Evolutionary conservation across 1,140 invertebrate genomes (phyloP).

Genomic region (Drosophila elegans): DNA sequence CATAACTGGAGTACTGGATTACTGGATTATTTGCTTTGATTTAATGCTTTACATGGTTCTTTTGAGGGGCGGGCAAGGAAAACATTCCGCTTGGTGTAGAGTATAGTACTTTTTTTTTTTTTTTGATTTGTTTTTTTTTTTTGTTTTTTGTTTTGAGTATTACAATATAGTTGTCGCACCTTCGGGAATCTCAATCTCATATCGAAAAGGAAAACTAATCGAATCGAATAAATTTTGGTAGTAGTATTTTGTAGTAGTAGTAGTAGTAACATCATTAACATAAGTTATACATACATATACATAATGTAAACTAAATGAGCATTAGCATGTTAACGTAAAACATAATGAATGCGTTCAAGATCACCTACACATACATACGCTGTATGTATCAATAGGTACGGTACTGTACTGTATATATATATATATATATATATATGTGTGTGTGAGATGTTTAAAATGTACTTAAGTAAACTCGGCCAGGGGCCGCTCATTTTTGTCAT

Average conservation of each 20-base stretch:
- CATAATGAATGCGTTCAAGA: conserved; percentile 61
- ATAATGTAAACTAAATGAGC: conserved; percentile 58
- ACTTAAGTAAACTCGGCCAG: conserved; percentile 59
- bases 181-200: conserved; percentile 57
- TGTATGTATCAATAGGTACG: conserved; percentile 45
- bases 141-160: conserved; percentile 36
- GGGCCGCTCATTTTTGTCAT: conserved; percentile 61
- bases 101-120: conserved; percentile 45
- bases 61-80: conserved; percentile 47
- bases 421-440: conserved; percentile 24
- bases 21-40: conserved; percentile 71
- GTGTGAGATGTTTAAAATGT: conserved; percentile 48
- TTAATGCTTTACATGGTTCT: conserved; percentile 65
- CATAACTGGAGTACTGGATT: conserved; percentile 53
- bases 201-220: conserved; percentile 55
- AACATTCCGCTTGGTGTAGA: conserved; percentile 57
- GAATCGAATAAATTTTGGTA: conserved; percentile 53
- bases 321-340: conserved; percentile 62
- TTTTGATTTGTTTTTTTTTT: conserved; percentile 8
- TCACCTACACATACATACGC: conserved; percentile 55
- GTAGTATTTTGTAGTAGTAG: conserved; percentile 38
- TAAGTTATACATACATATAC: conserved; percentile 57
- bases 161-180: conserved; percentile 49
- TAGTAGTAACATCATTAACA: conserved; percentile 59
- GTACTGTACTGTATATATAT: not conserved